Conservation (phyloP, 2,797 vertebrate species). For the Gobionotothen gibberifrons region DNA sequence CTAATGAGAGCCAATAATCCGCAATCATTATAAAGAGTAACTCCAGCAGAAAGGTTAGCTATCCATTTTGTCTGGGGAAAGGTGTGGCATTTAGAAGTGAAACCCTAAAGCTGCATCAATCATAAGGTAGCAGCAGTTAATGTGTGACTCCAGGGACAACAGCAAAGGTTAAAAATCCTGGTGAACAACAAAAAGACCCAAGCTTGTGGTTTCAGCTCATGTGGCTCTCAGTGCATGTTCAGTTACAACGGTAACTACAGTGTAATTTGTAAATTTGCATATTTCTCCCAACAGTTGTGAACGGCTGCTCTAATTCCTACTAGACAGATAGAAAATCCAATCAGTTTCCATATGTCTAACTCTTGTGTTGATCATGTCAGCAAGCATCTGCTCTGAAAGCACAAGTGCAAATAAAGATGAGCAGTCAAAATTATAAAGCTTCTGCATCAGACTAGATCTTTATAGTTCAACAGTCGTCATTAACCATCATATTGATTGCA, state of each 20-base stretch:
- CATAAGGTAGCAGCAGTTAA: constrained; percentile 51
- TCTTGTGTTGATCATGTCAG: constrained; percentile 49
- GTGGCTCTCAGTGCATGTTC: constrained; percentile 2
- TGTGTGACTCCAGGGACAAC: constrained; percentile 51
- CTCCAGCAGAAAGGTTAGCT: constrained; percentile 69
- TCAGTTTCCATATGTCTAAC: constrained; percentile 56
- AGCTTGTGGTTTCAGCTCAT: constrained; percentile 17
- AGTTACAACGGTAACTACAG: constrained; percentile 27
- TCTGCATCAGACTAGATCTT: constrained; percentile 49
- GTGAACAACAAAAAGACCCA: constrained; percentile 43
- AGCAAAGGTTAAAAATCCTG: constrained; percentile 67
- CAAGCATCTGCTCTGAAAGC: constrained; percentile 48
- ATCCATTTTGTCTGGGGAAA: constrained; percentile 57
- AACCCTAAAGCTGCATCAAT: constrained; percentile 65
- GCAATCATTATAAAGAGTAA: constrained; percentile 75
- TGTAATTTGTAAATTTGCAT: constrained; percentile 30
- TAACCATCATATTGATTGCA: constrained; percentile 43
- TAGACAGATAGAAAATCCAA: constrained; percentile 46
- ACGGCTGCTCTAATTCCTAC: constrained; percentile 27
- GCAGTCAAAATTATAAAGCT: constrained; percentile 36
- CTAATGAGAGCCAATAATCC: constrained; percentile 78
- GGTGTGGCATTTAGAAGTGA: constrained; percentile 73
- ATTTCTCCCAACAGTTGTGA: constrained; percentile 13
- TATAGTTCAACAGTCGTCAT: constrained; percentile 43
- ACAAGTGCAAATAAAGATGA: constrained; percentile 62